Percentiles rank a stretch among this genome's conserved stretches.
phyloP scores from a whole-genome alignment of 2,113 vertebrate genomes.

The Oophaga pumilio region DNA sequence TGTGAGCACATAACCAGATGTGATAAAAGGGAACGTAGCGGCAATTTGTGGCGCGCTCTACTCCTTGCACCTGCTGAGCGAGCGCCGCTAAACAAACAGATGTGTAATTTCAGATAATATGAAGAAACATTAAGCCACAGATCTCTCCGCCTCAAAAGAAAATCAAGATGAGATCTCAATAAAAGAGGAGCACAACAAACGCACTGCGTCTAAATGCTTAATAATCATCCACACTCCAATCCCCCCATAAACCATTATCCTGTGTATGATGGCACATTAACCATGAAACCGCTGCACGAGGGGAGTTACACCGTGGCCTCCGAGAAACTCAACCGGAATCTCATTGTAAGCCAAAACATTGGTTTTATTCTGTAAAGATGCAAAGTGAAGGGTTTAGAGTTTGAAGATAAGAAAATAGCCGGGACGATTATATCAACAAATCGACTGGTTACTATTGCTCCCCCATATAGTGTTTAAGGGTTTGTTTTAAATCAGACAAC shows the following conservation, averaged over 20 bases:
- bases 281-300: background rate
- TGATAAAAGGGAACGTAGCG: background rate
- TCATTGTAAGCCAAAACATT: background rate
- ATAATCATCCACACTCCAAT: conserved; percentile 27
- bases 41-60: background rate
- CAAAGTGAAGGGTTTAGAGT: background rate
- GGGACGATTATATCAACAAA: background rate
- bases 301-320: background rate
- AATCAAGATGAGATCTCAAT: conserved; percentile 25
- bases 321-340: background rate
- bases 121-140: conserved; percentile 23
- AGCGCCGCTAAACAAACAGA: conserved; percentile 19
- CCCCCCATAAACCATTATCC: conserved; percentile 7
- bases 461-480: no score
- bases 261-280: conserved; percentile 5
- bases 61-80: conserved; percentile 16
- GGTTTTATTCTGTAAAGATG: background rate
- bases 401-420: background rate
- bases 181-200: conserved; percentile 22
- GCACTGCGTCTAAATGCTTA: conserved; percentile 17
- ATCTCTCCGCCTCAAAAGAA: background rate
- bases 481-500: no score
- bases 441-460: background rate
- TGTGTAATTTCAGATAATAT: conserved; percentile 35
- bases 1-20: background rate